Conservation (phyloP, 2,888 invertebrate species). For the Trissolcus brochymenae region DNA sequence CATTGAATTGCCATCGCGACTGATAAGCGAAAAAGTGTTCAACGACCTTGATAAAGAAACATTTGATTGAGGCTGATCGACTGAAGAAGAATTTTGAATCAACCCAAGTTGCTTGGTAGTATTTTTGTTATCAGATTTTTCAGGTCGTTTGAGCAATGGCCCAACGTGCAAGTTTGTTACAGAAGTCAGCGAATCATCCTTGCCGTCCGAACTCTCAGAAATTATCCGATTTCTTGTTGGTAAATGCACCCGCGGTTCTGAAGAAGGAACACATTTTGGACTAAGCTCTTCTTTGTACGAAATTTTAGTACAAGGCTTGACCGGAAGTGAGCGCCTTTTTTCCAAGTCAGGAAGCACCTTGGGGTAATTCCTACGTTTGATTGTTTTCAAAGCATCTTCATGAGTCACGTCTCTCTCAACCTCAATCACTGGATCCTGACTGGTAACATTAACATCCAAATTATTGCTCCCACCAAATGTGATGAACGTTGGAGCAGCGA, state of each 20-base stretch:
- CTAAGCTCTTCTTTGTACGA: constrained; percentile 15
- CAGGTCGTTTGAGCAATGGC: constrained; percentile 67
- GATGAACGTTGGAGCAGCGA: constrained; percentile 63
- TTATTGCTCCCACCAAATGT: constrained; percentile 64
- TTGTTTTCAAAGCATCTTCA: constrained; percentile 84
- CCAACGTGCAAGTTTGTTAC: constrained; percentile 73
- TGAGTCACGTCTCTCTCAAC: constrained; percentile 78
- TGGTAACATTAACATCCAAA: constrained; percentile 85
- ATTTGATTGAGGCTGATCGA: not conserved
- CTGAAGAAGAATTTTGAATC: not conserved
- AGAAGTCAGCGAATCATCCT: constrained; percentile 61
- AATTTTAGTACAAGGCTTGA: constrained; percentile 60
- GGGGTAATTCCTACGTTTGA: constrained; percentile 88
- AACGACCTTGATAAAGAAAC: constrained; percentile 13
- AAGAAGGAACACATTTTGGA: constrained; percentile 77
- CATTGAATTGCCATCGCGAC: constrained; percentile 1
- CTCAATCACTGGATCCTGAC: constrained; percentile 77
- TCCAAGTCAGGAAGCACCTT: constrained; percentile 89
- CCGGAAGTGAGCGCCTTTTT: constrained; percentile 72
- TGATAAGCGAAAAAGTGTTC: constrained; percentile 28
- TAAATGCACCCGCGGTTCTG: constrained; percentile 83
- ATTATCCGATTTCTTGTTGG: constrained; percentile 62
- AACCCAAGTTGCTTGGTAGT: constrained; percentile 1
- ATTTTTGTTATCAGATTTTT: constrained; percentile 60
- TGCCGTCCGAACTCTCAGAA: constrained; percentile 55